Percentiles rank a stretch among this genome's conserved stretches.
Evolutionary conservation across 2,797 vertebrate genomes (phyloP).

Genomic region (Lates japonicus): DNA sequence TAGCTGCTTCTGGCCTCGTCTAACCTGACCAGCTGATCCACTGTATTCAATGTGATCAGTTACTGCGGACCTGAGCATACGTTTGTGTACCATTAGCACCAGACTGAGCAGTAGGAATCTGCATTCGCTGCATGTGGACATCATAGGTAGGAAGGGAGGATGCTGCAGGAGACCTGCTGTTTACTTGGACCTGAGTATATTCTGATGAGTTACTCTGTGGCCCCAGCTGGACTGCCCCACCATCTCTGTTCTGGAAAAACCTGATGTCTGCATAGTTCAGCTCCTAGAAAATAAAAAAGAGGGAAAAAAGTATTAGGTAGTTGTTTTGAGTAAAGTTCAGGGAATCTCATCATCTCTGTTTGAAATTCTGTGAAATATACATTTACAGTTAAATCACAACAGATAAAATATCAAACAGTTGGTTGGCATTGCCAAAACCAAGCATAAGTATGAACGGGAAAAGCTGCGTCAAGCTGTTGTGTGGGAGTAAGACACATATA

Average conservation of each 20-base stretch:
- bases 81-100: rapidly evolving
- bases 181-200: constrained; percentile 36
- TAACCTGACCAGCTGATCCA: not conserved
- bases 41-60: not conserved
- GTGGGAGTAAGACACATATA: not conserved
- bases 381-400: not conserved
- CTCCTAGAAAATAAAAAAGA: constrained; percentile 56
- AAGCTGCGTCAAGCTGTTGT: too few species aligned
- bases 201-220: not conserved
- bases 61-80: constrained; percentile 21
- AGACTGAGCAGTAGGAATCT: not conserved
- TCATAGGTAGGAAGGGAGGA: constrained; percentile 49
- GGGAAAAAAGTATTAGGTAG: not conserved
- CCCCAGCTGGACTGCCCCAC: not conserved
- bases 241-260: constrained; percentile 16
- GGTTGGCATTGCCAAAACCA: not conserved
- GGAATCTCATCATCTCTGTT: not conserved
- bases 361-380: not conserved
- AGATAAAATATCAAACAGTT: not conserved
- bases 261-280: constrained; percentile 64
- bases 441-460: not conserved
- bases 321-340: not conserved
- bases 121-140: not conserved
- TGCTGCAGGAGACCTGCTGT: not conserved
- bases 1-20: not conserved